Base-by-base conservation (phyloP, 2,888 invertebrate species). In the Stratiomys singularior region DNA sequence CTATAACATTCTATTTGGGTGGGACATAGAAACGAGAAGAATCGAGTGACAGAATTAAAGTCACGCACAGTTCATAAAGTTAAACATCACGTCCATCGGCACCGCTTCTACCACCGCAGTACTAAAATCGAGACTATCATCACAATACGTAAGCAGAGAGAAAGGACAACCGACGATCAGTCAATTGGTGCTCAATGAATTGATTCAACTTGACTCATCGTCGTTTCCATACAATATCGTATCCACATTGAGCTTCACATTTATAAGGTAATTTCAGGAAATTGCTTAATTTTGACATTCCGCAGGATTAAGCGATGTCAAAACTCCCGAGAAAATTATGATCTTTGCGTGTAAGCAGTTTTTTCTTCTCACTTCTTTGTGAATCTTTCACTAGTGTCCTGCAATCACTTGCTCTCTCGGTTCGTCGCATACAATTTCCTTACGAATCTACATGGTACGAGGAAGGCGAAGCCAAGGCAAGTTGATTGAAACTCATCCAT, bases 231-330 rank as follows among this genome's bases (percentile, higher is more conserved):
- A 64, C 28, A 37, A 64, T 7, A 21, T 25, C 7, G 37, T 21
- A 37, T 7, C 56, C 23, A 11, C 15, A 30, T 47, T 69, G 47
- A 69, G 30, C 46, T 47, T 69, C 69, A 30, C 69, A 69, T 69
- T 69, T 69, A 69, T 69, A 69, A 69, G 69, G 69, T 69, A 69
- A 69, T 69, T 69, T 69, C 47, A 23, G 69, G 69, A 69, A 69
- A 69, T 69, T 69, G 69, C 69, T 69, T 69, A 69, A 69, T 69
- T 69, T 69, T 23, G 18, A 30, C 69, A 69, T 69, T 69, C 69
- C 46, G 30, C 18, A 30, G 47, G 69, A 69, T 69, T 25, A 69
- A 69, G 69, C 46, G 46, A 46, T 69, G 69, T 69, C 69, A 69
- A 69, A 69, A 47, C 30, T 69, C 47, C 69, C 46, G 69, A 69